These are phyloP conservation scores for Cassiopea andromeda DNA, from an alignment of 30 jellyfish, hydroid and myxozoan species.

Conservation along the genomic window DNA sequence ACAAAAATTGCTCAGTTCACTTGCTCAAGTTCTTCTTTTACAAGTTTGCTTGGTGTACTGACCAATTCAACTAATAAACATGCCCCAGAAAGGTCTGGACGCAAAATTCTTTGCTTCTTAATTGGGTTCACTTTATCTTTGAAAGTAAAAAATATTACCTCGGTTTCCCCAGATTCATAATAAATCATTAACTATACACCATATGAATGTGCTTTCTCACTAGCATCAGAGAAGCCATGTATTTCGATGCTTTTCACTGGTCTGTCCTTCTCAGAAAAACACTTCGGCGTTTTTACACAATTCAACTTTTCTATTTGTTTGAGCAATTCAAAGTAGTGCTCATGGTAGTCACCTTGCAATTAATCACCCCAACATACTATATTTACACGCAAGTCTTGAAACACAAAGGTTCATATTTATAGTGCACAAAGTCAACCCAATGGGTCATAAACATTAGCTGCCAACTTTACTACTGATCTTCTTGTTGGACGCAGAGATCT, in stretches of 20 bases:
- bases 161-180: constrained; percentile 12
- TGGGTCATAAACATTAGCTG: constrained; percentile 39
- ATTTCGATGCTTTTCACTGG: not conserved
- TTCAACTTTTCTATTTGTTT: not conserved
- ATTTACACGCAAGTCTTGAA: constrained; percentile 3
- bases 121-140: constrained; percentile 24
- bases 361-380: constrained; percentile 12
- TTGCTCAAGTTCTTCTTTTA: not conserved
- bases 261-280: not conserved
- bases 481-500: not conserved
- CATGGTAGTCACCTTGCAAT: not conserved
- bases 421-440: constrained; percentile 20
- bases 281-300: not conserved
- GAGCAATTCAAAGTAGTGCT: not conserved
- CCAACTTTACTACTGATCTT: constrained; percentile 18
- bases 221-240: constrained; percentile 38
- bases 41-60: not conserved
- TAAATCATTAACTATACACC: constrained; percentile 4
- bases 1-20: not conserved
- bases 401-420: constrained; percentile 3
- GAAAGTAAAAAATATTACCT: constrained; percentile 1
- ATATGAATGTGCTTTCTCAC: constrained; percentile 28
- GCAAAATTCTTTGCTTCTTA: not conserved
- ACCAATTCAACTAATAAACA: not conserved
- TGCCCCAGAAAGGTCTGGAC: not conserved